Base-by-base conservation (phyloP, 2,113 vertebrate species). In the Crotalus tigris region DNA sequence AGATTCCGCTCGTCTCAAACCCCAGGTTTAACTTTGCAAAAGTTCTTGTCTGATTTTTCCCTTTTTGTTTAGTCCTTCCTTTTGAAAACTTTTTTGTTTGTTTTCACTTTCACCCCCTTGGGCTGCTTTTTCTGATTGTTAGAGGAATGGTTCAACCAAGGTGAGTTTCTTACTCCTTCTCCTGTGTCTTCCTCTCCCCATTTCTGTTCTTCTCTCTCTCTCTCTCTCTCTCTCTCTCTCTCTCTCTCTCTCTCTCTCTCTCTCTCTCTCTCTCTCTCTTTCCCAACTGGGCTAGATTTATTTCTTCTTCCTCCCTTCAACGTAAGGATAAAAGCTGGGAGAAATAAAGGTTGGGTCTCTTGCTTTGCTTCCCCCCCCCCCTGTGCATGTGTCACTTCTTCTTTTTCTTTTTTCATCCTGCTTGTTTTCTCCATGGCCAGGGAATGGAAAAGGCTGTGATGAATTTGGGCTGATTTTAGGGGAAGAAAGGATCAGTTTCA, bases 121-220 rank as follows among this genome's bases (percentile, higher is more conserved):
- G 98, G 97, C 98, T 98, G 98, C 98, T 98, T 98, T 98, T 98
- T 98, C 98, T 98, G 98, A 98, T 98, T 98, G 95, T 97, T 98
- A 99, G 99, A 99, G 98, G 99, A 99, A 97, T 99, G 99, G 99
- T 99, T 99, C 98, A 99, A 99, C 98, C 98, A 99, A 99, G 99
- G 99, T 99, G 98, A 99, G 99, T 99, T 96, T 89, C 94, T 96
- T 93, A 94, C 94, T 93, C 96, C 91, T 89, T 95, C 95, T 96
- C 81, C 95, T 46, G 46, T 89, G 24, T 96, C 95, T 75, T 51
- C 39, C 64, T 49, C 4, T 88, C 69, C 75, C n/a, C 55, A 57
- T 89, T 58, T 57, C 54, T 39, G 3, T 89, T 23, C 61, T 59
- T 59, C 8, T 59, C 58, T 59, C 8, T 64, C 61, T 61, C 24